Evolutionary conservation across 2,797 vertebrate species (phyloP).

Genomic region (Tenualosa thibaudeaui): DNA sequence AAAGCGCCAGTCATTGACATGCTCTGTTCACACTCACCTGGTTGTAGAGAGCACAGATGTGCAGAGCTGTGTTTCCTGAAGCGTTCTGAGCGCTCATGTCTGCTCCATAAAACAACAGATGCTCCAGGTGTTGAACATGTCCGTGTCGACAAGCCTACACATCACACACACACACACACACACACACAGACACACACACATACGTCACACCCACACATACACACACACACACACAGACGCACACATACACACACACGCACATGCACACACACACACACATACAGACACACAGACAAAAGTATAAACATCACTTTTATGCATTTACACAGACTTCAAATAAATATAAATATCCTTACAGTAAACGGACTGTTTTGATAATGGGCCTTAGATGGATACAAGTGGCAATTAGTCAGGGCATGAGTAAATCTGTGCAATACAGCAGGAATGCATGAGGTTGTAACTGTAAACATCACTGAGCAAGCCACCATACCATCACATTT

Average conservation of each 20-base stretch:
- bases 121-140: slow-evolving; percentile 91
- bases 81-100: slow-evolving; percentile 93
- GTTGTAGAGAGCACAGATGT: slow-evolving; percentile 97
- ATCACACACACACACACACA: slow-evolving; percentile 46
- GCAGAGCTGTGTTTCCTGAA: slow-evolving; percentile 90
- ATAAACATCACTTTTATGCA: not conserved
- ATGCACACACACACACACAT: slow-evolving; percentile 43
- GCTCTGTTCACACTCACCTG: slow-evolving; percentile 77
- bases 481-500: not conserved
- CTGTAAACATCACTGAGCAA: not conserved
- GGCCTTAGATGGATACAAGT: not conserved
- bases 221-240: slow-evolving; percentile 57
- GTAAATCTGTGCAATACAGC: not conserved
- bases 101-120: slow-evolving; percentile 91
- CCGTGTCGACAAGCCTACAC: slow-evolving; percentile 89
- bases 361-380: not conserved
- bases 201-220: slow-evolving; percentile 30
- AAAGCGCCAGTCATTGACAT: not conserved
- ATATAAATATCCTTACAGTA: not conserved
- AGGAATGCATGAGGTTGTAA: not conserved
- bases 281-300: not conserved
- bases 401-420: not conserved
- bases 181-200: slow-evolving; percentile 43
- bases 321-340: not conserved
- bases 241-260: slow-evolving; percentile 40